Evolutionary conservation across 1,140 invertebrate species (phyloP), one percentile per base, ranked within the genome.

Genomic region (Euwallacea similis): DNA sequence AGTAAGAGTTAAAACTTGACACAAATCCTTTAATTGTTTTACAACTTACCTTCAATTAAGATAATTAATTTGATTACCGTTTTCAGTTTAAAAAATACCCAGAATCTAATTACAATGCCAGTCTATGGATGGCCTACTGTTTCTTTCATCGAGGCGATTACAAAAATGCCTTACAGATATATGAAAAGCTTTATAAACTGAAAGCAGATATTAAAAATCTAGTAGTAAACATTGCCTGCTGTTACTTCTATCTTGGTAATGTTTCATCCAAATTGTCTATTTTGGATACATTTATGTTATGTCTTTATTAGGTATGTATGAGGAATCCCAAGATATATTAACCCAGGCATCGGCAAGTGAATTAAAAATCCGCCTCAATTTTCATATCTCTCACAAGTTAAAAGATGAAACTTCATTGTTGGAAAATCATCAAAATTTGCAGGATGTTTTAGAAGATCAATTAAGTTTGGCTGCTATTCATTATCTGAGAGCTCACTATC

Each of bases 71-170:
- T 53, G 11, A 33, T 33, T 33, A 33, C 21, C 15, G 55, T 61
- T 58, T 79, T 33, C 72, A 81, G 80, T 81, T 81, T 74, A 79
- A 79, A 72, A 79, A 81, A 66, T 65, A 65, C 42, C 70, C 75
- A 63, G 77, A 79, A 8, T 66, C 73, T 42, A 74, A 76, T 53
- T 42, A 70, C 53, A 72, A 74, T 58, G 74, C 88, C 13, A 90
- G 93, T 73, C 82, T 92, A 69, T 99, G 97, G 96, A 89, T 94
- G 68, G 96, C 91, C 2, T 99, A 96, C 81, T 98, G 96, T 83
- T 89, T 90, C 66, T 99, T 98, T 83, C 97, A 99, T 83, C 83
- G 97, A 46, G 96, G 95, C 0, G 94, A 99, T 79, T 98, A 97
- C 82, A 91, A 92, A 76, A 88, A 89, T 78, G 91, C 97, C 0